A percentile compares a stretch with the other conserved stretches of the same genome.
Evolutionary conservation across 2,113 vertebrate genomes (phyloP).

Genomic region (Heterotilapia buettikoferi): DNA sequence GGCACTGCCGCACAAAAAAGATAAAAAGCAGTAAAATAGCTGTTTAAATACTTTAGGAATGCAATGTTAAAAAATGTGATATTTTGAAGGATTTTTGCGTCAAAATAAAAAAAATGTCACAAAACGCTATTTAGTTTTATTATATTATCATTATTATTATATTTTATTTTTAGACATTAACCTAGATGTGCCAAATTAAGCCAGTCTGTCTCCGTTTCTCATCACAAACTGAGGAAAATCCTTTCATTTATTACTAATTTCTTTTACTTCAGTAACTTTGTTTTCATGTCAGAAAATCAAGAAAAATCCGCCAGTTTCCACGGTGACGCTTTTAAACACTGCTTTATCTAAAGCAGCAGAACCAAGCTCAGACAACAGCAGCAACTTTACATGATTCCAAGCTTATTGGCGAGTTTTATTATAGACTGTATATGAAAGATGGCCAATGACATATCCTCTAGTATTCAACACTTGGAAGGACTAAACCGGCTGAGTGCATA

Average conservation of each 20-base stretch:
- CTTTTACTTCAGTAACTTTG: background rate
- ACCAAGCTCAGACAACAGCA: background rate
- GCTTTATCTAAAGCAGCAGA: background rate
- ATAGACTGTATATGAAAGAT: background rate
- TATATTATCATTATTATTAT: background rate
- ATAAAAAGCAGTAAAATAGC: background rate
- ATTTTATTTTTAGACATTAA: background rate
- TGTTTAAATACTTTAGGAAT: background rate
- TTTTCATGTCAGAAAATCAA: background rate
- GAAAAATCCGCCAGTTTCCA: background rate
- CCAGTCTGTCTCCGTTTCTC: background rate
- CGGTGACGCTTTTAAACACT: background rate
- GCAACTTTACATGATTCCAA: background rate
- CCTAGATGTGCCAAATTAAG: background rate
- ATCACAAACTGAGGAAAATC: background rate
- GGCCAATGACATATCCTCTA: background rate
- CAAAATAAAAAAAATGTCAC: background rate
- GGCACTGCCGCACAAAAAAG: background rate
- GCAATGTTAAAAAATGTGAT: rapidly evolving
- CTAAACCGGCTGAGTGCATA: background rate
- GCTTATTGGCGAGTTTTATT: background rate
- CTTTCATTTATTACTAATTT: background rate
- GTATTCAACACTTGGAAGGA: background rate
- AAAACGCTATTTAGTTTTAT: background rate
- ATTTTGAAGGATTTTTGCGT: background rate